Base-by-base conservation (phyloP, 2,888 invertebrate genomes). In the Neoascia interrupta region DNA sequence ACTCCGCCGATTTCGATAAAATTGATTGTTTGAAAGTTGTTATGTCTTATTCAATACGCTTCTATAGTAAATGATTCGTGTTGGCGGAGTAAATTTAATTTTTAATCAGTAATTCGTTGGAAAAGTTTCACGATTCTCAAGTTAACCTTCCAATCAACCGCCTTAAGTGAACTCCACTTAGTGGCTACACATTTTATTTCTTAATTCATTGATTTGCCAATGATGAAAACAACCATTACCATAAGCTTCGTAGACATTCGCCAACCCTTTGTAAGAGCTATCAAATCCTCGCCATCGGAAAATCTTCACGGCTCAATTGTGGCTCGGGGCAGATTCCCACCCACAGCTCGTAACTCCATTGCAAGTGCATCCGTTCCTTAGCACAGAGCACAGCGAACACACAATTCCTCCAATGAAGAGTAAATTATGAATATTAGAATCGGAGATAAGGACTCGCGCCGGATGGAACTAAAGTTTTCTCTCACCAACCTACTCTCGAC, bases 271-370 rank as follows among this genome's bases (percentile, higher is more conserved):
- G 19, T 39, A 5, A 13, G 60, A 47, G 31, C 37, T 56, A 19
- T 21, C 28, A 10, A 4, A 21, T 31, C 53, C 58, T 66, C 72
- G 39, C 8, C 3, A 51, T 39, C 15, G 21, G 31, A 23, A 58
- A 58, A 76, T 76, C 76, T 76, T 72, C 76, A 76, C 72, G 72
- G 60, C 76, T 76, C 60, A 76, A 76, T 76, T 76, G 58, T 36
- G 53, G 63, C 64, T 58, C 43, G 19, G 41, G 60, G 76, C 64
- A 60, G 64, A 70, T 60, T 76, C 64, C 76, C 76, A 76, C 70
- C 75, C 64, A 72, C 72, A 34, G 34, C 19, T 18, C n/a, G n/a
- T 19, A 41, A 21, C 5, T 8, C 26, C 11, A 6, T 10, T 23
- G 51, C 76, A 76, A 76, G 70, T 64, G 76, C 58, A 60, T 37